phyloP scores from a whole-genome alignment of 2,888 invertebrate species.

The Neocrepidodera transversa region DNA sequence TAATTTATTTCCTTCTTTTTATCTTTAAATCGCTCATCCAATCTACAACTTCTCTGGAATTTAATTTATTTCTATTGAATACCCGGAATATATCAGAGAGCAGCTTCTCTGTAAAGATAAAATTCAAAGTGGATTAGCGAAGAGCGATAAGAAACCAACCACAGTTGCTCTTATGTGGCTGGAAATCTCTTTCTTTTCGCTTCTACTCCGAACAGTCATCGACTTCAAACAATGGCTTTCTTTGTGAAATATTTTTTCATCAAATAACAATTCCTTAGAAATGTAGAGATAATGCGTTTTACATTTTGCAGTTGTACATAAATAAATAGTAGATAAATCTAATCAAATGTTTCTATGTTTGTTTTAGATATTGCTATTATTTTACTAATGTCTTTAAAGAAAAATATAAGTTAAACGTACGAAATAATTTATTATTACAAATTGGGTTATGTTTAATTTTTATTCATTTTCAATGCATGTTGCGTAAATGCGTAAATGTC shows the following conservation, averaged over 20 bases:
- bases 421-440: too few relatives aligned
- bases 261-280: not conserved
- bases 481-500: too few relatives aligned
- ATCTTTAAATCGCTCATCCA: slow-evolving; percentile 11
- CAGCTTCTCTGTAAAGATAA: slow-evolving; percentile 42
- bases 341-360: too few relatives aligned
- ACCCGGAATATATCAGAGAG: slow-evolving; percentile 31
- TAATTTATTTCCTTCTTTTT: not conserved
- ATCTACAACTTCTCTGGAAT: slow-evolving; percentile 19
- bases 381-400: too few relatives aligned
- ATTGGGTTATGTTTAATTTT: too few relatives aligned
- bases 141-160: slow-evolving; percentile 42
- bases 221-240: slow-evolving; percentile 12
- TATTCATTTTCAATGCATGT: too few relatives aligned
- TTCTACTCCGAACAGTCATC: not conserved
- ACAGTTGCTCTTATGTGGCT: slow-evolving; percentile 22
- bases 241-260: slow-evolving; percentile 3
- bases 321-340: too few relatives aligned
- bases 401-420: too few relatives aligned
- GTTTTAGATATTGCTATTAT: too few relatives aligned
- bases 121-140: slow-evolving; percentile 49
- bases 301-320: too few relatives aligned
- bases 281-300: too few relatives aligned
- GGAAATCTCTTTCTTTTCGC: slow-evolving; percentile 16
- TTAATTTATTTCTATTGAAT: slow-evolving; percentile 40